Evolutionary conservation across 1,140 invertebrate genomes (phyloP).

Genomic region (Sweltsa coloradensis): DNA sequence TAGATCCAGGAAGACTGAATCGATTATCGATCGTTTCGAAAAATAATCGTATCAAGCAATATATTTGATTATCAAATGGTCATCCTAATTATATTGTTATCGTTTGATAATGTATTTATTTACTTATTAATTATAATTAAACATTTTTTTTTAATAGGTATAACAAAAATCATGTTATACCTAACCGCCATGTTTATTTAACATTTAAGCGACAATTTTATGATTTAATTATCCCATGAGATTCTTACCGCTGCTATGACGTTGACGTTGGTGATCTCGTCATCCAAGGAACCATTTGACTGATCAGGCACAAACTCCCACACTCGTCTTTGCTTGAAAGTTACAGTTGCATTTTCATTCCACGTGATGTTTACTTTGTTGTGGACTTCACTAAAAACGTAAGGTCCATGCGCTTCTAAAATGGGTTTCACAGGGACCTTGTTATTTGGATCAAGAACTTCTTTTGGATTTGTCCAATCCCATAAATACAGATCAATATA

Average conservation of each 20-base stretch:
- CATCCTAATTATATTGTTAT: too few species aligned
- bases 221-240: not conserved
- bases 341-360: constrained; percentile 65
- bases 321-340: constrained; percentile 59
- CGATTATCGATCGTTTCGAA: too few species aligned
- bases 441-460: not conserved
- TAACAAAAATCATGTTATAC: too few species aligned
- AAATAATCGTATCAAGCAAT: too few species aligned
- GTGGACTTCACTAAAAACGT: constrained; percentile 12
- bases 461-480: constrained; percentile 11
- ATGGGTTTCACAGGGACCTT: constrained; percentile 1
- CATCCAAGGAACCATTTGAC: constrained; percentile 60
- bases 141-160: too few species aligned
- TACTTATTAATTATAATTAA: too few species aligned
- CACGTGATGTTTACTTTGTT: constrained; percentile 41
- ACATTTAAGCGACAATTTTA: constrained; percentile 2
- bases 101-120: too few species aligned
- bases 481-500: constrained; percentile 36
- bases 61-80: too few species aligned
- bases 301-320: constrained; percentile 59
- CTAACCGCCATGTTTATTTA: constrained; percentile 2
- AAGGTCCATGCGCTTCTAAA: constrained; percentile 6
- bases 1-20: too few species aligned
- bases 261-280: constrained; percentile 66
- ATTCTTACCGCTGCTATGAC: constrained; percentile 56